A percentile compares a stretch with the other conserved stretches of the same genome.
phyloP scores from a whole-genome alignment of 2,113 vertebrate genomes.

The Psephotus haematonotus region DNA sequence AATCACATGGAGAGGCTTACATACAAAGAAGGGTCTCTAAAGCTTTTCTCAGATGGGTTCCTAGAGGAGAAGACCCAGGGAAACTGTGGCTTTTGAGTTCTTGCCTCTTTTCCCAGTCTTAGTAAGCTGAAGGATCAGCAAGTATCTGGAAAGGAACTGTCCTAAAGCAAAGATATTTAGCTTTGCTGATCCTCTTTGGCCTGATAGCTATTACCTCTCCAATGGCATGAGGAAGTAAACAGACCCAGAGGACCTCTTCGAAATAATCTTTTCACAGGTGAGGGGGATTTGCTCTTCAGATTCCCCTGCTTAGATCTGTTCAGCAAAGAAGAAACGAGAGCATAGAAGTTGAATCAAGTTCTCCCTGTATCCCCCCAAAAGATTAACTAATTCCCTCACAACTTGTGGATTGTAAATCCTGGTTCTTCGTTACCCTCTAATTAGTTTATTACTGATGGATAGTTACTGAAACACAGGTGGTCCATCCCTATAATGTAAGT shows the following conservation, averaged over 20 bases:
- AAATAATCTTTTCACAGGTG: not conserved
- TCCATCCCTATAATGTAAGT: not conserved
- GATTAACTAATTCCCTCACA: not conserved
- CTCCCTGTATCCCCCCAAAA: not conserved
- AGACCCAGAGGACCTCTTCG: not conserved
- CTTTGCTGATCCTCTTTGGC: not conserved
- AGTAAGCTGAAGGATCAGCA: not conserved
- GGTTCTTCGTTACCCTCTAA: not conserved
- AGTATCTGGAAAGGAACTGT: not conserved
- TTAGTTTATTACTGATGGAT: not conserved
- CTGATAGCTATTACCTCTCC: not conserved
- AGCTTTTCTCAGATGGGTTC: not conserved
- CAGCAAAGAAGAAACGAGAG: not conserved
- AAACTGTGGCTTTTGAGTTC: not conserved
- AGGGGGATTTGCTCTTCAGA: not conserved
- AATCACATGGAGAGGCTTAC: not conserved
- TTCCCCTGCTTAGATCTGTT: not conserved
- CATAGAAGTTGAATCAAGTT: not conserved
- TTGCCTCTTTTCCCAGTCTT: not conserved
- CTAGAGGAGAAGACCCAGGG: not conserved
- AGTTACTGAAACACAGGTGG: not conserved
- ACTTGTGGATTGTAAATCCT: not conserved
- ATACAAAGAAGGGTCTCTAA: not conserved
- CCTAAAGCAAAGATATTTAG: not conserved
- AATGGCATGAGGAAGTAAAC: not conserved